phyloP scores from a whole-genome alignment of 2,113 vertebrate genomes.

The Dipodomys ordii region DNA sequence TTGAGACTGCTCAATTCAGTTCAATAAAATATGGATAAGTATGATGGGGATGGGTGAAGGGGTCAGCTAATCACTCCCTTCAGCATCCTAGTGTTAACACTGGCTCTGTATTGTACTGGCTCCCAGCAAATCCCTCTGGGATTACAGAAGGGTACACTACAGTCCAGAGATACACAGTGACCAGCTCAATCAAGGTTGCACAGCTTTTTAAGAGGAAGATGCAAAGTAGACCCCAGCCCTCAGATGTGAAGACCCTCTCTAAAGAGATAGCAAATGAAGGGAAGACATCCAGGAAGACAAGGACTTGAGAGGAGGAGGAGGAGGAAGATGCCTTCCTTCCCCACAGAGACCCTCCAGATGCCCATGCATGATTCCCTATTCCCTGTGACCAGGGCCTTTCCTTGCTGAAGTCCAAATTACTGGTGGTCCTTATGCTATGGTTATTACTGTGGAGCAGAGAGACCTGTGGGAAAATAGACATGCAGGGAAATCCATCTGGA shows the following conservation, averaged over 20 bases:
- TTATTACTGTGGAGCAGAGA: background rate
- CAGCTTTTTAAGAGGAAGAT: background rate
- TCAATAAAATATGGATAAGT: background rate
- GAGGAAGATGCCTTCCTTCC: background rate
- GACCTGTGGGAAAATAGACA: background rate
- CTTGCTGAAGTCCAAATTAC: background rate
- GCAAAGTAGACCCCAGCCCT: constrained; percentile 15
- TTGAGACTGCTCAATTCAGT: background rate
- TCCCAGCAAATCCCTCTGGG: too few relatives aligned
- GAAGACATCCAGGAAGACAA: background rate
- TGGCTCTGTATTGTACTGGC: too few relatives aligned
- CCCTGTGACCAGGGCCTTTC: background rate
- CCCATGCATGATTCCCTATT: background rate
- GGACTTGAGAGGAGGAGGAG: background rate
- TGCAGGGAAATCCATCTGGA: too few relatives aligned
- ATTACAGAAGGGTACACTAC: too few relatives aligned
- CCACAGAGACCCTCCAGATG: background rate
- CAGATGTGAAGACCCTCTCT: background rate
- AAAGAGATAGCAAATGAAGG: background rate
- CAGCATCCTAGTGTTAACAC: background rate
- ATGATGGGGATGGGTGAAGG: too few relatives aligned
- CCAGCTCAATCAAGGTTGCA: background rate
- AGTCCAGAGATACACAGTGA: background rate
- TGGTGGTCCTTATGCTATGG: background rate
- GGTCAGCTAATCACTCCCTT: background rate